Percentiles rank a stretch among this genome's conserved stretches.
Evolutionary conservation across 64 coral and sea anemone genomes (phyloP).

Genomic region (Montipora efflorescens): DNA sequence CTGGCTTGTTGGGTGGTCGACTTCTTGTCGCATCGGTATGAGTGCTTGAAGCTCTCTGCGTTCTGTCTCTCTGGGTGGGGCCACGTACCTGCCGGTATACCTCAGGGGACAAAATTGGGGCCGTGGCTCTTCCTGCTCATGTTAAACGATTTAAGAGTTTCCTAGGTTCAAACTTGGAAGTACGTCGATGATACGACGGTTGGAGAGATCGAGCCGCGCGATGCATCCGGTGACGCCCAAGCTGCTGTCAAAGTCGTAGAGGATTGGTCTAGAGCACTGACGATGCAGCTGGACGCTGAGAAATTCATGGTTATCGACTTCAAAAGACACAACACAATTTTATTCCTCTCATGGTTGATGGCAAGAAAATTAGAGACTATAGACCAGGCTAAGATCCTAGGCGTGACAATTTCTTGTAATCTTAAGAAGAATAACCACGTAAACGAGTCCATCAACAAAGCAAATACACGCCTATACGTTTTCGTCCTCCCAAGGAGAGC

Average conservation of each 20-base stretch:
- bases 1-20: no score
- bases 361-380: neutral
- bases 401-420: no score
- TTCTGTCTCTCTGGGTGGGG: no score
- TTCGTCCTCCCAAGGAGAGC: neutral
- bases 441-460: neutral
- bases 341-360: neutral
- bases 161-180: slow-evolving; percentile 7
- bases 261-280: neutral
- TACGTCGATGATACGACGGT: neutral
- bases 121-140: no score
- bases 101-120: no score
- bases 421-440: no score
- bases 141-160: neutral
- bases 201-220: no score
- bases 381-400: neutral
- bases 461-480: neutral
- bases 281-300: neutral
- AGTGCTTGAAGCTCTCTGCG: no score
- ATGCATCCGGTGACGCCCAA: no score
- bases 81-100: no score
- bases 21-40: no score
- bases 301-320: neutral
- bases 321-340: neutral
- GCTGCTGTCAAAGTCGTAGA: no score